A percentile compares a stretch with the other conserved stretches of the same genome.
These are phyloP conservation scores for Aporophyla lueneburgensis DNA, from an alignment of 2,888 invertebrate genomes.

Conservation along the genomic window DNA sequence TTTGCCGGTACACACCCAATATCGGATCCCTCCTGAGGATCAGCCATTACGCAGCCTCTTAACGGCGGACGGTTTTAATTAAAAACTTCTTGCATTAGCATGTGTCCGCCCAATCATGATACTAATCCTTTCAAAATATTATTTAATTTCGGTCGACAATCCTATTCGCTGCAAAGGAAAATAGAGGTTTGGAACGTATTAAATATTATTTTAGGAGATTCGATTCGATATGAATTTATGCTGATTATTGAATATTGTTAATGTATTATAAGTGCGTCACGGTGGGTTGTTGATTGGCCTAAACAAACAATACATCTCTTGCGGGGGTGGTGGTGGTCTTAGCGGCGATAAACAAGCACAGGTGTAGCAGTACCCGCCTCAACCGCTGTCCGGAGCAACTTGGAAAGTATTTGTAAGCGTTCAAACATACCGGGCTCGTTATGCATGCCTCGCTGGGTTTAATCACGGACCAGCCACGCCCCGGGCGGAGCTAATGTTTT, in stretches of 20 bases:
- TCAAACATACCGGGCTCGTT: conserved; percentile 89
- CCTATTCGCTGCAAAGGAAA: conserved; percentile 62
- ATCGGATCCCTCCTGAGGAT: conserved; percentile 88
- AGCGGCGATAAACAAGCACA: conserved; percentile 85
- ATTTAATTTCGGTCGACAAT: conserved; percentile 82
- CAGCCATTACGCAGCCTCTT: conserved; percentile 90
- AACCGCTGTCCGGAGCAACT: conserved; percentile 84
- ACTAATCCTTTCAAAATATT: conserved; percentile 88
- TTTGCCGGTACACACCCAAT: conserved; percentile 87
- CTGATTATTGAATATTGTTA: conserved; percentile 79
- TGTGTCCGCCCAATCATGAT: conserved; percentile 86
- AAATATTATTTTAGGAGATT: conserved; percentile 61
- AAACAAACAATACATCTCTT: conserved; percentile 82
- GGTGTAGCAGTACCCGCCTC: conserved; percentile 81
- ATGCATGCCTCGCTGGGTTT: conserved; percentile 89
- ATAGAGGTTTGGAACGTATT: conserved; percentile 58
- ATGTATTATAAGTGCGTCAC: conserved; percentile 83
- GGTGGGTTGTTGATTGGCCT: conserved; percentile 74
- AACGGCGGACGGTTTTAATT: conserved; percentile 90
- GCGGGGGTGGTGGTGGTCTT: conserved; percentile 78
- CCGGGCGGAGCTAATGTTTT: conserved; percentile 86
- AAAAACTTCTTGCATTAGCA: conserved; percentile 91
- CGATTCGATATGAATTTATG: conserved; percentile 46
- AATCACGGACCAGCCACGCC: conserved; percentile 87
- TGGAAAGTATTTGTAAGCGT: conserved; percentile 88